Base-by-base conservation (phyloP, 2,888 invertebrate genomes). In the Nezara viridula region DNA sequence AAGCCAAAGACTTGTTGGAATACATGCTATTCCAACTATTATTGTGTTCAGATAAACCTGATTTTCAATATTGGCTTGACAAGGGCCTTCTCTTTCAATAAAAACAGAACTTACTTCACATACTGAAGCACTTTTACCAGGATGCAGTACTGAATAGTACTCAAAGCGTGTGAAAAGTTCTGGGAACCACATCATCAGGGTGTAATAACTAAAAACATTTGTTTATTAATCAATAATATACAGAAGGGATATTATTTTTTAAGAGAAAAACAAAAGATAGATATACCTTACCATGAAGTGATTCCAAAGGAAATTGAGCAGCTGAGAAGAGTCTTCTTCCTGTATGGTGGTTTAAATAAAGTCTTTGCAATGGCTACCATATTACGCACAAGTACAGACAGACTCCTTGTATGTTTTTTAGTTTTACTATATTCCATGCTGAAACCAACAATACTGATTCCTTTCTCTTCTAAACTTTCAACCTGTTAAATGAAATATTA, bases 121-220 rank as follows among this genome's bases (percentile, higher is more conserved):
- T 14, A 97, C 96, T 0, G 96, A 96, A 0, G 96, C 96, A 0
- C 94, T 94, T 87, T 95, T 94, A 90, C 95, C 95, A 0, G 96
- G 96, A 94, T 96, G 94, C 2, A 93, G 92, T 47, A 93, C 92
- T 92, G 96, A 96, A 92, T 95, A 96, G 91, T 95, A 95, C 92
- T 96, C 96, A 93, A 96, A 96, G 89, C 97, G 95, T 93, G 95
- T 95, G 93, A 98, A 98, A 91, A 98, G 93, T 93, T 97, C 97
- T 24, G 97, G 97, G 93, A 98, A 97, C 98, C 98, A 98, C 92
- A 98, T 95, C 96, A 97, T 97, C 81, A 98, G 93, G 14, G 98
- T 98, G 93, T 98, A 98, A 93, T 97, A 98, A 92, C 98, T 98
- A 93, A 86, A 89, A 90, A 85, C 2, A 44, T 12, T 52, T 60